These are phyloP conservation scores for Chrysomallon squamiferum DNA, from an alignment of 1,140 invertebrate genomes.

Conservation along the genomic window DNA sequence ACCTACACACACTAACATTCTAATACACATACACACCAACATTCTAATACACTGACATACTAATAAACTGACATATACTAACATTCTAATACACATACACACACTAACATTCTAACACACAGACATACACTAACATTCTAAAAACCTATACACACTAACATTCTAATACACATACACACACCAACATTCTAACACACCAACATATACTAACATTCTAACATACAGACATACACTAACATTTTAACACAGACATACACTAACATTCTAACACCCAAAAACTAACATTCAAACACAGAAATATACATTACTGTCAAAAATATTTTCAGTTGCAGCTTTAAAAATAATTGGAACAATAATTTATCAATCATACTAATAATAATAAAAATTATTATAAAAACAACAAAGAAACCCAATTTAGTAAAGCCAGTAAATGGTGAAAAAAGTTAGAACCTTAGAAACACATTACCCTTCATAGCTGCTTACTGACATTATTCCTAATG, in stretches of 20 bases:
- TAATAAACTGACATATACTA: not conserved
- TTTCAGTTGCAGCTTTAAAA: too few relatives aligned
- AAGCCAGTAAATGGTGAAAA: too few relatives aligned
- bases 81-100: not conserved
- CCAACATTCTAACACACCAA: slow-evolving; percentile 1
- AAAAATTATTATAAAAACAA: too few relatives aligned
- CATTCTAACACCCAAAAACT: not conserved
- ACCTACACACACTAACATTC: not conserved
- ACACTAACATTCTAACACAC: not conserved
- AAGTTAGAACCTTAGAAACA: too few relatives aligned
- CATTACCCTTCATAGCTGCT: too few relatives aligned
- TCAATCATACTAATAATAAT: too few relatives aligned
- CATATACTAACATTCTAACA: slow-evolving; percentile 5
- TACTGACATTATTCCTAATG: too few relatives aligned
- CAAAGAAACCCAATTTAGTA: too few relatives aligned
- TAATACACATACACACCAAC: not conserved
- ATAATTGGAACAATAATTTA: too few relatives aligned
- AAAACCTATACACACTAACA: not conserved
- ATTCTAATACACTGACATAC: not conserved
- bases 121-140: not conserved
- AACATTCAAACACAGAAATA: too few relatives aligned
- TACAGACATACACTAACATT: not conserved
- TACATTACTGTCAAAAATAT: too few relatives aligned
- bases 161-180: not conserved
- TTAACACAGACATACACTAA: not conserved